Conservation (phyloP, 1,140 invertebrate species). For the Aricia agestis region DNA sequence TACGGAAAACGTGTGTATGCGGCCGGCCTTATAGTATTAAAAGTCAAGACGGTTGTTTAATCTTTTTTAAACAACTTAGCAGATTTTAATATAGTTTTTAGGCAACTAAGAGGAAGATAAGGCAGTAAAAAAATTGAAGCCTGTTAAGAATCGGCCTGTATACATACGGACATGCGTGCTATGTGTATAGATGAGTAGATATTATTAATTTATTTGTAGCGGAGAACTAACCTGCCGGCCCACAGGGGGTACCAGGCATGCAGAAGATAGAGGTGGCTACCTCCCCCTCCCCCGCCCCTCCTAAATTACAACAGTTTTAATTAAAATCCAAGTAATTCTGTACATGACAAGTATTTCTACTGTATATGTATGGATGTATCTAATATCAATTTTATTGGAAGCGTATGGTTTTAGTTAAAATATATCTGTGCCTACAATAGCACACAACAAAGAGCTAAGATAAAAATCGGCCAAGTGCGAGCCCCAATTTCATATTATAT, state of each 20-base stretch:
- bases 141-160: slow-evolving; percentile 35
- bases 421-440: too few species aligned
- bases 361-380: slow-evolving; percentile 2
- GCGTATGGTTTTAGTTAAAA: too few species aligned
- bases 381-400: neutral
- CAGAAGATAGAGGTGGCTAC: slow-evolving; percentile 62
- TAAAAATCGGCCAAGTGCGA: too few species aligned
- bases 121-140: neutral
- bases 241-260: slow-evolving; percentile 59
- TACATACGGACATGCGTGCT: slow-evolving; percentile 57
- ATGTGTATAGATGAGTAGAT: slow-evolving; percentile 53
- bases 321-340: slow-evolving; percentile 71
- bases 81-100: too few species aligned
- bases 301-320: slow-evolving; percentile 70
- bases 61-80: too few species aligned
- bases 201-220: slow-evolving; percentile 73
- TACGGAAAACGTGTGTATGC: too few species aligned
- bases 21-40: too few species aligned
- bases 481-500: too few species aligned
- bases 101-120: too few species aligned
- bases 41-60: too few species aligned
- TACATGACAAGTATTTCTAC: slow-evolving; percentile 68
- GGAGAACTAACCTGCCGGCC: slow-evolving; percentile 64
- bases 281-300: slow-evolving; percentile 54
- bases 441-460: too few species aligned